phyloP scores from a whole-genome alignment of 2,888 invertebrate species.

The Autographa pulchrina region DNA sequence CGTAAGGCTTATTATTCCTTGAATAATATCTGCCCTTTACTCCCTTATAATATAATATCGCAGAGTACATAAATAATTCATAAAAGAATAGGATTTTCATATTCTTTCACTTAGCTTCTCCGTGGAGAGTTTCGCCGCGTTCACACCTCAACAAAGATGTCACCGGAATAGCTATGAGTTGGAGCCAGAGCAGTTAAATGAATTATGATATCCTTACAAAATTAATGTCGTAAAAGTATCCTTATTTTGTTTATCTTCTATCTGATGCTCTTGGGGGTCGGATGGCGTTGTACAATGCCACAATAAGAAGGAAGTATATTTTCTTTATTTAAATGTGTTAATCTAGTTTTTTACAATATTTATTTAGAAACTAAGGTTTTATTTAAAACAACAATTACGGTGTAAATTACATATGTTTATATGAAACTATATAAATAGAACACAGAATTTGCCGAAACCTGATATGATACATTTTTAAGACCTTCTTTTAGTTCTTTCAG shows the following conservation, averaged over 20 bases:
- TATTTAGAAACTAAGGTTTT: neutral
- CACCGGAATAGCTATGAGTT: slow-evolving; percentile 48
- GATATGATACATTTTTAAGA: neutral
- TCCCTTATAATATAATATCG: slow-evolving; percentile 59
- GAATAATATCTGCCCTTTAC: slow-evolving; percentile 58
- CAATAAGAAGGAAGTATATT: slow-evolving; percentile 17
- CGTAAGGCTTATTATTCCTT: slow-evolving; percentile 52
- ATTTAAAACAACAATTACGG: neutral
- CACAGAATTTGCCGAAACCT: neutral
- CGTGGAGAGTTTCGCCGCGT: slow-evolving; percentile 52
- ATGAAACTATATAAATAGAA: too few relatives aligned
- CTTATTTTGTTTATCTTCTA: slow-evolving; percentile 46
- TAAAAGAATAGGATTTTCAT: slow-evolving; percentile 72
- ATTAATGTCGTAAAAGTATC: slow-evolving; percentile 54
- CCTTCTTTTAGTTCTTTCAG: neutral
- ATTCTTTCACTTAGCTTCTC: slow-evolving; percentile 69
- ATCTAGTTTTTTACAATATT: neutral
- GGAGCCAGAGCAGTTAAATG: slow-evolving; percentile 50
- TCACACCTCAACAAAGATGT: slow-evolving; percentile 61
- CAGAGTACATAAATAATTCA: slow-evolving; percentile 70
- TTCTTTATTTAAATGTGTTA: neutral
- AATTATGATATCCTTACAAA: slow-evolving; percentile 57
- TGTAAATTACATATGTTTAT: neutral
- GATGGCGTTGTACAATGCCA: slow-evolving; percentile 22
- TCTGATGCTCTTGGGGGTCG: slow-evolving; percentile 27